Base-by-base conservation (phyloP, 35 echinoderm and acorn worm species). In the Apostichopus japonicus region DNA sequence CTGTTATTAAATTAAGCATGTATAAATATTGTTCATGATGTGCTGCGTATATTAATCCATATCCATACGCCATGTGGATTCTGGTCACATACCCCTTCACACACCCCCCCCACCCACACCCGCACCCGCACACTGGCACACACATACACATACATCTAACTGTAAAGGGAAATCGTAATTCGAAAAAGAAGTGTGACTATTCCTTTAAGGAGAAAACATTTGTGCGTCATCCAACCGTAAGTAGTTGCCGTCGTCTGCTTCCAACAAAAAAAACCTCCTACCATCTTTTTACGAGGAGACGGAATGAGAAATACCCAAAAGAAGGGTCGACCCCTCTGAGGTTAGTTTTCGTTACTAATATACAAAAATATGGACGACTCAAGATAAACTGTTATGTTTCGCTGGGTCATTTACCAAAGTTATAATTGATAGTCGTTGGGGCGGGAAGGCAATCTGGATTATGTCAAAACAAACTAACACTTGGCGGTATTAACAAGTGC, bases 351-450 rank as follows among this genome's bases (percentile, higher is more conserved):
- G 54, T 84, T 84, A 57, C 21, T 84, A 84, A 55, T 58, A 57
- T 58, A 57, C 21, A 55, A 84, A 59, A 24, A 58, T 84, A 59
- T 84, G 81, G 56, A n/a, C 24, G n/a, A 6, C 16, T 57, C 54
- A 84, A 84, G 81, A 84, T 84, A 84, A 84, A 84, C 81, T 84
- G 81, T 84, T 84, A 58, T 84, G 81, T 84, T 84, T 84, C 81
- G 81, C 81, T 84, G 61, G 81, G 81, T 84, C 81, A 84, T 84
- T 84, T 84, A 84, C 81, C 53, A 8, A 84, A 55, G 81, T 54
- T 57, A 84, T 84, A 84, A 84, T 84, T 84, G 81, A 84, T 84
- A 23, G 81, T 57, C 81, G 56, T 84, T 84, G 21, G 81, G 57
- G 54, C 54, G 81, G n/a, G 53, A 13, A 84, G 81, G 81, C 81